Base-by-base conservation (phyloP, 2,888 invertebrate species). In the Cremastobaeus sp. region DNA sequence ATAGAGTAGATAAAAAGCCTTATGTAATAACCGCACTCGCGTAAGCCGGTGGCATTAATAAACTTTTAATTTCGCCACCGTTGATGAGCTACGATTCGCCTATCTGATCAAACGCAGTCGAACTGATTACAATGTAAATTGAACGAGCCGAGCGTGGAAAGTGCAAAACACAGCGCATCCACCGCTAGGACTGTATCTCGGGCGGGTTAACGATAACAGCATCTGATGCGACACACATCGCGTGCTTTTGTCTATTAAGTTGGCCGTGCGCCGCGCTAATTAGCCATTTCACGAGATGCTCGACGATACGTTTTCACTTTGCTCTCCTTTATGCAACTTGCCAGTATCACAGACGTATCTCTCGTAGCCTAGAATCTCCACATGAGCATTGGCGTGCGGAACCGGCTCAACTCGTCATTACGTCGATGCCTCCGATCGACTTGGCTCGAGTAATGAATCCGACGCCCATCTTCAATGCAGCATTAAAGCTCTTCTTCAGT, bases 241-340 rank as follows among this genome's bases (percentile, higher is more conserved):
- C 64, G 32, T 64, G 57, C 70, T 65, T 64, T 64, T 71, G 71
- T 65, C 71, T 64, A 65, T 71, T 57, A 71, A 64, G 50, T 65
- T 50, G 55, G 47, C 39, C 39, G 48, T 25, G 55, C 54, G 34
- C 32, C 43, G 50, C 30, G 57, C 52, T 65, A 65, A 71, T 71
- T 71, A 64, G 45, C 50, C 64, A 71, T 64, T 59, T 59, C 52
- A 35, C 59, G 43, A 71, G 66, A 68, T 59, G 28, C 41, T 60
- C 14, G 6, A 18, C 15, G 50, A 65, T 60, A 72, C 32, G 54
- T 60, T 72, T 73, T 72, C 71, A 52, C 59, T 72, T 57, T 11
- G 52, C 54, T 59, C 59, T 45, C 43, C 50, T 59, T 59, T 45
- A 68, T 59, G 43, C 30, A 12, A 64, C 34, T 62, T 32, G 32